phyloP scores from a whole-genome alignment of 2,797 vertebrate species.

The Lepilemur septentrionalis region DNA sequence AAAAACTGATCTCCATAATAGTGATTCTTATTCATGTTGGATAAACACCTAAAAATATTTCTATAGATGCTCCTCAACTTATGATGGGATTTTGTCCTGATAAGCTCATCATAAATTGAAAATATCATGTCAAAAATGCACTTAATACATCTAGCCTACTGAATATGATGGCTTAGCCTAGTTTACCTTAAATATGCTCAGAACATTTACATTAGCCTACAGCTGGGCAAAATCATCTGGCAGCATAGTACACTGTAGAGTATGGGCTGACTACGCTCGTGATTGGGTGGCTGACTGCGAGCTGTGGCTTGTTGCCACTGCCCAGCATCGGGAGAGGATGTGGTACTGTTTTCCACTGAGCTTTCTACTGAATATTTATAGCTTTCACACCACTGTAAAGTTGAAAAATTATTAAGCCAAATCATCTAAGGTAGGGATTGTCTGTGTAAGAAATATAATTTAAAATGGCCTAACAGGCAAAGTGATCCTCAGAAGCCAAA shows the following conservation, averaged over 20 bases:
- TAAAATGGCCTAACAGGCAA: background rate
- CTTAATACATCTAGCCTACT: background rate
- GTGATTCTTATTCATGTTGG: background rate
- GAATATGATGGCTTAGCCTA: background rate
- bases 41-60: background rate
- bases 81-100: background rate
- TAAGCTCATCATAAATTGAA: background rate
- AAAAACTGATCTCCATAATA: background rate
- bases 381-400: background rate
- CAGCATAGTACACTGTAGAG: background rate
- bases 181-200: background rate
- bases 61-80: background rate
- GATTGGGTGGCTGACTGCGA: background rate
- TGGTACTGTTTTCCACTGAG: background rate
- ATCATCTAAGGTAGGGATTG: background rate
- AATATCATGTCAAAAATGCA: background rate
- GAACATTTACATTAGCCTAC: background rate
- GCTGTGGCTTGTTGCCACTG: background rate
- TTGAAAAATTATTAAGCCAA: background rate
- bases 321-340: background rate
- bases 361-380: background rate
- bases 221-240: background rate
- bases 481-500: background rate
- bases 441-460: background rate
- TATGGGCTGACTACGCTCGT: background rate